These are phyloP conservation scores for Chironomus striatipennis DNA, from an alignment of 1,140 invertebrate genomes.

Conservation along the genomic window DNA sequence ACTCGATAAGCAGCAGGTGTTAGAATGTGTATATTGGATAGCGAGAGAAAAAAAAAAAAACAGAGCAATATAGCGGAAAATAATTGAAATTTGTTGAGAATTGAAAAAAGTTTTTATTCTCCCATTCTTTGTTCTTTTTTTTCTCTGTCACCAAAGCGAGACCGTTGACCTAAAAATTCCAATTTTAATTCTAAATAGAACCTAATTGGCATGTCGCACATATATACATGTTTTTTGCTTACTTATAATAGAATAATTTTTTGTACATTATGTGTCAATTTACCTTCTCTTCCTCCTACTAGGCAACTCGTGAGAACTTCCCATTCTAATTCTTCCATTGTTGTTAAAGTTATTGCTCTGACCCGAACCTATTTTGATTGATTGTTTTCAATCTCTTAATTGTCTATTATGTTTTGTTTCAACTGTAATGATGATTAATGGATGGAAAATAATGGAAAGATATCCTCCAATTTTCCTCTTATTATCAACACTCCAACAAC, in stretches of 20 bases:
- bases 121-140: not conserved
- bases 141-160: slow-evolving; percentile 3
- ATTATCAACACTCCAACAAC: not conserved
- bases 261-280: slow-evolving; percentile 28
- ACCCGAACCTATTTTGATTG: slow-evolving; percentile 40
- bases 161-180: not conserved
- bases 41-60: not conserved
- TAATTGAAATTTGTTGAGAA: not conserved
- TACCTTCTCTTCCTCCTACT: slow-evolving; percentile 39
- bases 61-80: not conserved
- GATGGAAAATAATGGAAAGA: too few relatives aligned
- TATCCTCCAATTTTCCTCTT: not conserved
- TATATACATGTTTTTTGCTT: not conserved
- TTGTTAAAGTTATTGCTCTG: slow-evolving; percentile 41
- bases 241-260: too few relatives aligned
- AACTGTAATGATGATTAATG: not conserved
- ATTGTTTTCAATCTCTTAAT: not conserved
- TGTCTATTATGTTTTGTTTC: not conserved
- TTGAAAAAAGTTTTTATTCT: too few relatives aligned
- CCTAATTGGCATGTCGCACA: not conserved
- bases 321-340: slow-evolving; percentile 39
- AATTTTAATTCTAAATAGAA: too few relatives aligned
- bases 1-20: not conserved
- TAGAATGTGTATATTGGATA: not conserved
- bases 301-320: slow-evolving; percentile 40